Percentiles rank a stretch among this genome's conserved stretches.
These are phyloP conservation scores for Prolemur simus DNA, from an alignment of 2,113 vertebrate species.

Conservation along the genomic window DNA sequence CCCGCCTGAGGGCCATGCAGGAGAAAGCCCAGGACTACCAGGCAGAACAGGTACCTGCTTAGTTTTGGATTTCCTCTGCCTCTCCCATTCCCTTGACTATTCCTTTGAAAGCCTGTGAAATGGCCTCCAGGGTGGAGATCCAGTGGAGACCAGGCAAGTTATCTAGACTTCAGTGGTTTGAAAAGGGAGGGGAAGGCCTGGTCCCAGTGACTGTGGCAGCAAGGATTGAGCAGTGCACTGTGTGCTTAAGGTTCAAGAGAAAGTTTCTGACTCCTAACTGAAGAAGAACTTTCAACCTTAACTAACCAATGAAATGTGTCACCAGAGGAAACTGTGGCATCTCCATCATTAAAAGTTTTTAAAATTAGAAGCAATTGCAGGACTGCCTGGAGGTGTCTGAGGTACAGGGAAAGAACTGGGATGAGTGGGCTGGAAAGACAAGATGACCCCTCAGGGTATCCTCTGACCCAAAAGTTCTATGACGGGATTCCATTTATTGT, in stretches of 20 bases:
- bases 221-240: neutral
- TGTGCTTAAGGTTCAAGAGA: neutral
- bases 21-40: constrained; percentile 88
- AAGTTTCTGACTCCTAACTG: neutral
- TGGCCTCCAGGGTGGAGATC: neutral
- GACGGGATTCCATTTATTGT: neutral
- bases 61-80: neutral
- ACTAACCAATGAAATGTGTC: neutral
- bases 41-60: constrained; percentile 87
- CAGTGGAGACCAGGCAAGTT: neutral
- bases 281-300: constrained; percentile 31
- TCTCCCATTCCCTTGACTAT: neutral
- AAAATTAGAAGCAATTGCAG: constrained; percentile 41
- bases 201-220: neutral
- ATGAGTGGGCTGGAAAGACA: neutral
- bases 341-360: constrained; percentile 45
- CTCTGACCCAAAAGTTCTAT: neutral
- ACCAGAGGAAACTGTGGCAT: neutral
- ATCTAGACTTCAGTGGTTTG: too few species aligned
- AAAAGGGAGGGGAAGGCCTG: neutral
- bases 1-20: constrained; percentile 87
- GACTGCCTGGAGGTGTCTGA: neutral
- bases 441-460: neutral
- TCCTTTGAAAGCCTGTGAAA: neutral
- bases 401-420: neutral